Evolutionary conservation across 2,888 invertebrate genomes (phyloP).

Genomic region (Dasysyrphus tricinctus): DNA sequence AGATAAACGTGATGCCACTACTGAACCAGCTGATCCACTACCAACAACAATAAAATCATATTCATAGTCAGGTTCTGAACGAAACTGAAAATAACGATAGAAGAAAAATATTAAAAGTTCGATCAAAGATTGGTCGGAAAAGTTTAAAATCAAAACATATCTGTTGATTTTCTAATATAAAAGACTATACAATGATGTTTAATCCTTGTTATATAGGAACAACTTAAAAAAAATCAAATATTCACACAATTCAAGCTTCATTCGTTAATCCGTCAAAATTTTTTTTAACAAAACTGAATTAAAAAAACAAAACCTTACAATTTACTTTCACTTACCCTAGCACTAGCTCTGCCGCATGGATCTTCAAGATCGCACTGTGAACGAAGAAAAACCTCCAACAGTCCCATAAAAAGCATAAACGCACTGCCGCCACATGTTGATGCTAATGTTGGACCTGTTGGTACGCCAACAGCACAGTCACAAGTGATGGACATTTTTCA

Average conservation of each 20-base stretch:
- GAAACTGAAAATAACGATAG: conserved; percentile 80
- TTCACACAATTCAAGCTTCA: no score
- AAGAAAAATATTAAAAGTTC: no score
- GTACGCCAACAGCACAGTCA: conserved; percentile 91
- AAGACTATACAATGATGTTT: no score
- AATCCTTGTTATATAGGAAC: no score
- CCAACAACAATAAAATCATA: conserved; percentile 84
- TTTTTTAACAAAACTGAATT: no score
- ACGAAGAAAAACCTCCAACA: conserved; percentile 92
- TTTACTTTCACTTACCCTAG: conserved; percentile 80
- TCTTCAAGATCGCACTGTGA: conserved; percentile 95
- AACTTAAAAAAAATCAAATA: no score
- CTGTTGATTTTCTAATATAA: no score
- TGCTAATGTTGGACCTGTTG: conserved; percentile 92
- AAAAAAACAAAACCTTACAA: neutral
- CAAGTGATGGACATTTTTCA: conserved; percentile 84
- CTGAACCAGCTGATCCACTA: conserved; percentile 83
- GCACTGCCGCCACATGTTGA: conserved; percentile 93
- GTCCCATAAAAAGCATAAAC: conserved; percentile 95
- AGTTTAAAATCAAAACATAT: neutral
- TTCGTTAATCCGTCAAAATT: no score
- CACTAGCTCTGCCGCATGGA: conserved; percentile 90
- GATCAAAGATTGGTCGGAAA: no score
- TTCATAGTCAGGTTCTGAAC: conserved; percentile 83
- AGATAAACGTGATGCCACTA: conserved; percentile 83